phyloP scores from a whole-genome alignment of 2,888 invertebrate genomes.

The Agrochola circellaris region DNA sequence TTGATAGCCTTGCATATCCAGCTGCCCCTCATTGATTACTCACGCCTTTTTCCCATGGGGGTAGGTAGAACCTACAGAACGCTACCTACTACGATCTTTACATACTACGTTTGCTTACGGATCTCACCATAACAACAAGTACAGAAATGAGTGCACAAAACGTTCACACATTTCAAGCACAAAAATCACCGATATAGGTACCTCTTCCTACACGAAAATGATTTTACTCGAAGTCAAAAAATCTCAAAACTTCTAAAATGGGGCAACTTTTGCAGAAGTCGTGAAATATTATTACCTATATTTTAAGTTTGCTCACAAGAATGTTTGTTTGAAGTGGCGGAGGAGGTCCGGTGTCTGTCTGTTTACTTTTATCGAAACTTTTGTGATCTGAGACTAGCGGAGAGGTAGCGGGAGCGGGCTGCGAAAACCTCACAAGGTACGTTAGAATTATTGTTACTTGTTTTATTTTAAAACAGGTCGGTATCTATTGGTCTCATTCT shows the following conservation, averaged over 20 bases:
- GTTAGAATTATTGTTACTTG: neutral
- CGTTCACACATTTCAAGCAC: neutral
- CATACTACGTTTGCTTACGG: neutral
- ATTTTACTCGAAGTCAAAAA: constrained; percentile 48
- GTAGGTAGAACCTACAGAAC: too few species aligned
- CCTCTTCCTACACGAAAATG: constrained; percentile 44
- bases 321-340: constrained; percentile 62
- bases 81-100: too few species aligned
- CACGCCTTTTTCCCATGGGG: too few species aligned
- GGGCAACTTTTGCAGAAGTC: constrained; percentile 57
- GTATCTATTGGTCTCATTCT: neutral
- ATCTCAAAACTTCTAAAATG: constrained; percentile 51
- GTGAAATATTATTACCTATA: constrained; percentile 68
- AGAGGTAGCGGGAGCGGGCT: constrained; percentile 36
- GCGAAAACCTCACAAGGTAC: neutral
- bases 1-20: neutral
- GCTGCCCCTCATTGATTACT: neutral
- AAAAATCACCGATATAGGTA: neutral
- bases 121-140: too few species aligned
- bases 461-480: too few species aligned
- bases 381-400: constrained; percentile 14
- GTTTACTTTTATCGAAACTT: constrained; percentile 64
- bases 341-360: constrained; percentile 70
- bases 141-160: neutral
- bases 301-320: constrained; percentile 64